phyloP scores from a whole-genome alignment of 2,888 invertebrate species.

The Tetrapedia diversipes region DNA sequence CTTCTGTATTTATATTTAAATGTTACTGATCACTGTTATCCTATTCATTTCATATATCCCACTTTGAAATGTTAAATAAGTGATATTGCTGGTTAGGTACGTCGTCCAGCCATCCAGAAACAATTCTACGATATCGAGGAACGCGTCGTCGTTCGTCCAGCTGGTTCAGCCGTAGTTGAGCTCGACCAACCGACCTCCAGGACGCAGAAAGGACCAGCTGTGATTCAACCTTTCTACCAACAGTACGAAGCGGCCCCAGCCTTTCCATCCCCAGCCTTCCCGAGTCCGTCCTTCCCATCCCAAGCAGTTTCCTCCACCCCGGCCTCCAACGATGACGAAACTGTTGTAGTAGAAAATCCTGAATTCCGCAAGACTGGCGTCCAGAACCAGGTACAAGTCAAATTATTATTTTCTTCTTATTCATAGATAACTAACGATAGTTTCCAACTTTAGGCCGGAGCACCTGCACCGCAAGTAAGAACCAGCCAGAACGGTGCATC shows the following conservation, averaged over 20 bases:
- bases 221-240: conserved; percentile 77
- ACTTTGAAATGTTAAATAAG: background rate
- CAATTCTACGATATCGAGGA: conserved; percentile 87
- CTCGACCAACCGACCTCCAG: conserved; percentile 86
- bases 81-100: conserved; percentile 78
- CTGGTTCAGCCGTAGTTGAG: conserved; percentile 86
- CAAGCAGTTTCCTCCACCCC: conserved; percentile 60
- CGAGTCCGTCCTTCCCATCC: conserved; percentile 58
- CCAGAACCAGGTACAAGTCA: conserved; percentile 30
- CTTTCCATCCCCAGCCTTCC: conserved; percentile 40
- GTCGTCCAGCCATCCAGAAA: conserved; percentile 86
- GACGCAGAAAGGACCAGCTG: conserved; percentile 83
- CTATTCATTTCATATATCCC: background rate
- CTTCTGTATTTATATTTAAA: background rate
- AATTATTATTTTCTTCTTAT: background rate
- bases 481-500: conserved; percentile 68
- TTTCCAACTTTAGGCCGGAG: background rate
- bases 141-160: conserved; percentile 85
- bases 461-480: conserved; percentile 55
- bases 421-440: background rate
- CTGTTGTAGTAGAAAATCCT: conserved; percentile 79
- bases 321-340: conserved; percentile 72
- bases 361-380: conserved; percentile 71
- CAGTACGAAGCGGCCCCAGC: conserved; percentile 50
- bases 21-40: background rate